phyloP scores from a whole-genome alignment of 2,888 invertebrate species.

The Spodoptera littoralis region DNA sequence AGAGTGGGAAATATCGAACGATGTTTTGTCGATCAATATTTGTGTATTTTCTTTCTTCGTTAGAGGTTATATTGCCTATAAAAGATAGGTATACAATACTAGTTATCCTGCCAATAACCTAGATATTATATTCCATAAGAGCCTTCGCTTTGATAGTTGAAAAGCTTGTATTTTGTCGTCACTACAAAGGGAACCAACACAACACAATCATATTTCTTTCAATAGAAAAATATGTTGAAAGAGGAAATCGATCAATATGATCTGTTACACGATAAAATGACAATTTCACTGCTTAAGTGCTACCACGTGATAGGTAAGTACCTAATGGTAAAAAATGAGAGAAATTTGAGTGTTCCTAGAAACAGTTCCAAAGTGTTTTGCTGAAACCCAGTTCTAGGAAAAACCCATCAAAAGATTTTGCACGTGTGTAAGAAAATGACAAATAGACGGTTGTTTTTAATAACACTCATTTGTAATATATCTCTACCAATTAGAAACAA shows the following conservation, averaged over 20 bases:
- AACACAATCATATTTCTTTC: conserved; percentile 5
- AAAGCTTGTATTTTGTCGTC: conserved; percentile 10
- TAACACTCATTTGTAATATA: conserved; percentile 18
- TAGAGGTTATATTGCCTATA: not conserved
- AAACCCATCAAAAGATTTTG: not conserved
- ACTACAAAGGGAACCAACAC: conserved; percentile 2
- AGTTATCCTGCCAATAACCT: not conserved
- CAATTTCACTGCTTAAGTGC: not conserved
- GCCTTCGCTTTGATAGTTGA: not conserved
- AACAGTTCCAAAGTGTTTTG: too few species aligned
- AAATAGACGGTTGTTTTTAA: not conserved
- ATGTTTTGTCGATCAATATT: not conserved
- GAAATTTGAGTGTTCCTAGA: not conserved
- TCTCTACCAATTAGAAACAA: conserved; percentile 33
- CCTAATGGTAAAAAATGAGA: too few species aligned
- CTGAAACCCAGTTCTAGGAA: not conserved
- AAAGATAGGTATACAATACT: too few species aligned
- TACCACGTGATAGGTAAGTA: too few species aligned
- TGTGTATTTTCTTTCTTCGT: not conserved
- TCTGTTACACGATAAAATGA: conserved; percentile 18
- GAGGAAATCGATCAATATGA: conserved; percentile 21
- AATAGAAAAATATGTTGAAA: conserved; percentile 14
- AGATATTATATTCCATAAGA: conserved; percentile 1
- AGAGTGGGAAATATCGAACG: not conserved
- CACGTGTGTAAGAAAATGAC: too few species aligned